Percentiles rank a stretch among this genome's conserved stretches.
phyloP scores from a whole-genome alignment of 2,888 invertebrate genomes.

The Parapristionchus giblindavisi region DNA sequence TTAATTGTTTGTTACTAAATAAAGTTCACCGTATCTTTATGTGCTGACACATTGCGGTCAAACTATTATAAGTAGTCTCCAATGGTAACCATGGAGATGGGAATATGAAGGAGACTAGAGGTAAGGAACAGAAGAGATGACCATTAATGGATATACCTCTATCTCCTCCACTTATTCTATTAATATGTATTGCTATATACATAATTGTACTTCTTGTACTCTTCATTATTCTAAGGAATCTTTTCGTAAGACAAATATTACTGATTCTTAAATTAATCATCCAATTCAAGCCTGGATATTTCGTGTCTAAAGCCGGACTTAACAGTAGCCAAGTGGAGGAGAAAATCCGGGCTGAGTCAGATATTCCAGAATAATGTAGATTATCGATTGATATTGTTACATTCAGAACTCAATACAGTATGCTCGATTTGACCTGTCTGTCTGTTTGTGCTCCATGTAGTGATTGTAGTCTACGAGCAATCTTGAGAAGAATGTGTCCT shows the following conservation, averaged over 20 bases:
- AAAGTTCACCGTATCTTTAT: too few species aligned
- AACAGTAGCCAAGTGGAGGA: constrained; percentile 24
- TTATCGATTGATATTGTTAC: not conserved
- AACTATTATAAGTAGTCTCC: too few species aligned
- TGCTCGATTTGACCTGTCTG: constrained; percentile 29
- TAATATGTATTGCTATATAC: not conserved
- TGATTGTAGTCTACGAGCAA: constrained; percentile 22
- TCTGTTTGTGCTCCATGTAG: constrained; percentile 16
- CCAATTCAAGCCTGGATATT: constrained; percentile 8
- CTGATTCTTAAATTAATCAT: not conserved
- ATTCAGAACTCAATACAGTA: constrained; percentile 22
- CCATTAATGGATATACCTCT: not conserved
- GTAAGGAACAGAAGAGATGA: not conserved
- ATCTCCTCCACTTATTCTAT: constrained; percentile 16
- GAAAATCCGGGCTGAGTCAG: constrained; percentile 6
- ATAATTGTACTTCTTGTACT: not conserved
- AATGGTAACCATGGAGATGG: constrained; percentile 8
- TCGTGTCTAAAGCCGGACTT: constrained; percentile 22
- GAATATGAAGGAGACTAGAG: not conserved
- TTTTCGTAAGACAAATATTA: constrained; percentile 28
- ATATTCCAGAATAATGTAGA: not conserved
- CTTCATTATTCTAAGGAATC: not conserved
- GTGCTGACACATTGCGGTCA: too few species aligned
- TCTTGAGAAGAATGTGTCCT: constrained; percentile 25
- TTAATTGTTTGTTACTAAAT: not conserved